Evolutionary conservation across 2,888 invertebrate species (phyloP), one percentile per base, ranked within the genome.

Genomic region (Platycheirus rosarum): DNA sequence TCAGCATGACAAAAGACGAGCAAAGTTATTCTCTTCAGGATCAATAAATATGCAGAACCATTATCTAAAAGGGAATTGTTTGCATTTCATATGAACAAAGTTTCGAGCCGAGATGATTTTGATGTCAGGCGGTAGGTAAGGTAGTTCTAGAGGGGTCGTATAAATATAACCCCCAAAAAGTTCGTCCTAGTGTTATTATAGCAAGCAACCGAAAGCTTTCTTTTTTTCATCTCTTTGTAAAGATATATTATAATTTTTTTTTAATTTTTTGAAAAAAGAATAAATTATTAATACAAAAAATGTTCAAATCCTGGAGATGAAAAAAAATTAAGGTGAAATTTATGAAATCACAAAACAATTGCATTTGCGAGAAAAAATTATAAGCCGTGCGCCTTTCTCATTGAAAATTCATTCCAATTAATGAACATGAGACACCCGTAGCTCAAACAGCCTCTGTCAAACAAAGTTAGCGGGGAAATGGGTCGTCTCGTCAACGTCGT

Each of bases 11-110:
- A 23, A 2, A 23, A 14, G 32, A 14, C 14, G 20, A 68, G 4
- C 29, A 60, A 75, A 79, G 62, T 75, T 79, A 79, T 79, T 79
- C 44, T 44, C 60, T 57, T 40, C 79, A 79, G 79, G 69, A 79
- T 79, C 79, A 80, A 80, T 70, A 80, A 80, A 80, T 76, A 70
- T 70, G 63, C 80, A 76, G 65, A 70, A 65, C 76, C 60, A 80
- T 80, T 80, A 75, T 80, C 80, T 60, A 53, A 76, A 80, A 53
- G 75, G 70, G 76, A 76, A 80, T 80, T 76, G 80, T 80, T 80
- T 80, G 76, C 80, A 80, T 80, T 76, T 80, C 76, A 80, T 71
- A 80, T 80, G 80, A 80, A 70, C 51, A 75, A 80, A 80, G 55
- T 79, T 79, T 69, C 57, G 57, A 48, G 79, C n/a, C n/a, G 40